Evolutionary conservation across 2,888 invertebrate genomes (phyloP).

Genomic region (Mythimna albipuncta): DNA sequence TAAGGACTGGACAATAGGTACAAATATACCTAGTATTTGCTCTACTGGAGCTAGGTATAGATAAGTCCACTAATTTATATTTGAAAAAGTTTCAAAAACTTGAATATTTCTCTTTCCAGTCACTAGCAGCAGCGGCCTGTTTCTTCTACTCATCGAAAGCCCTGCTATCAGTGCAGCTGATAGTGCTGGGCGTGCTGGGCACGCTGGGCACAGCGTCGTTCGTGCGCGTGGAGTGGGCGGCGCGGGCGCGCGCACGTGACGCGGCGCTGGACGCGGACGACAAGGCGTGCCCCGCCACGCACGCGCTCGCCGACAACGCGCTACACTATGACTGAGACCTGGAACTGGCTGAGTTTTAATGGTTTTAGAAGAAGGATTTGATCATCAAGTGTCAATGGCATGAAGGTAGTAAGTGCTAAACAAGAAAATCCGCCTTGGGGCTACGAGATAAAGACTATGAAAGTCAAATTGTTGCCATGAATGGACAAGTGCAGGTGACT

Average conservation of each 20-base stretch:
- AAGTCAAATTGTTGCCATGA: not conserved
- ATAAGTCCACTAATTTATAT: too few species aligned
- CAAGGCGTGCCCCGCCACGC: constrained; percentile 77
- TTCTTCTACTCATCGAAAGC: constrained; percentile 95
- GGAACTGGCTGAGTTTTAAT: constrained; percentile 22
- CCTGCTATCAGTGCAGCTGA: constrained; percentile 93
- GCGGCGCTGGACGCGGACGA: constrained; percentile 77
- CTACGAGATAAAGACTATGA: not conserved
- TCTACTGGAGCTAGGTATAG: too few species aligned
- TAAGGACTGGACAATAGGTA: not conserved
- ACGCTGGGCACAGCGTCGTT: constrained; percentile 94
- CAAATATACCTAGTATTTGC: too few species aligned
- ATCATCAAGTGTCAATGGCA: not conserved
- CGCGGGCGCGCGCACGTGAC: constrained; percentile 78
- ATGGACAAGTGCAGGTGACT: not conserved
- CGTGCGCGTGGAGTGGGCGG: constrained; percentile 94
- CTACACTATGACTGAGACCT: constrained; percentile 82
- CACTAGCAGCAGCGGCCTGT: constrained; percentile 95
- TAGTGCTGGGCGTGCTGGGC: constrained; percentile 93
- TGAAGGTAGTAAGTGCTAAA: not conserved
- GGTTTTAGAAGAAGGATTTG: constrained; percentile 36
- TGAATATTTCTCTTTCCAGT: constrained; percentile 86
- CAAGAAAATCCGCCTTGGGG: not conserved
- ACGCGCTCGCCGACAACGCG: constrained; percentile 82
- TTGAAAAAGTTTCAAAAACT: not conserved